Conservation (phyloP, 2,113 vertebrate species). For the Scopus umbretta region DNA sequence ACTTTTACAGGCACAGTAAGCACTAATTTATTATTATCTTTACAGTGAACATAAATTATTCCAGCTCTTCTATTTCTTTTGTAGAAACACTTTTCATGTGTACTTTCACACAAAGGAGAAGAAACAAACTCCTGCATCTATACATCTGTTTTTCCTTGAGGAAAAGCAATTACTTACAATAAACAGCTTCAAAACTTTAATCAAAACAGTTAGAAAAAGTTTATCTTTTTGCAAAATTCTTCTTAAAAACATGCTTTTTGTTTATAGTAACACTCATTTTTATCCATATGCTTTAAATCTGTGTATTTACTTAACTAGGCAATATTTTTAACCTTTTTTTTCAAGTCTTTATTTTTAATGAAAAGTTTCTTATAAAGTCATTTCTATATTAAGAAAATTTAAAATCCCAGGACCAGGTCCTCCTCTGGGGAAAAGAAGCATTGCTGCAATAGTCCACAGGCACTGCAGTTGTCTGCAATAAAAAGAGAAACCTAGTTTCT, state of each 20-base stretch:
- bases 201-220: slow-evolving; percentile 50
- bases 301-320: slow-evolving; percentile 58
- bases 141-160: slow-evolving; percentile 67
- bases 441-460: slow-evolving; percentile 21
- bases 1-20: slow-evolving; percentile 10
- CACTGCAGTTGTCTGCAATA: slow-evolving; percentile 38
- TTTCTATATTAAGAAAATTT: slow-evolving; percentile 9
- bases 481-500: slow-evolving; percentile 56
- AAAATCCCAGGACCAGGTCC: neutral
- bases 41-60: slow-evolving; percentile 60
- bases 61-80: slow-evolving; percentile 56
- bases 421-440: slow-evolving; percentile 30
- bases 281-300: slow-evolving; percentile 70
- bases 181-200: slow-evolving; percentile 68
- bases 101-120: slow-evolving; percentile 55
- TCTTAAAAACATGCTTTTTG: slow-evolving; percentile 18
- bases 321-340: slow-evolving; percentile 56
- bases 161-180: slow-evolving; percentile 67
- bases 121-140: slow-evolving; percentile 60
- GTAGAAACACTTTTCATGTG: slow-evolving; percentile 58
- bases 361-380: neutral
- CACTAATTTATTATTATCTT: slow-evolving; percentile 56
- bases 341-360: slow-evolving; percentile 21
- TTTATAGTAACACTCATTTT: slow-evolving; percentile 66
- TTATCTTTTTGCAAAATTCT: slow-evolving; percentile 55